Evolutionary conservation across 1,140 invertebrate species (phyloP).

Genomic region (Drosophila ironensis): DNA sequence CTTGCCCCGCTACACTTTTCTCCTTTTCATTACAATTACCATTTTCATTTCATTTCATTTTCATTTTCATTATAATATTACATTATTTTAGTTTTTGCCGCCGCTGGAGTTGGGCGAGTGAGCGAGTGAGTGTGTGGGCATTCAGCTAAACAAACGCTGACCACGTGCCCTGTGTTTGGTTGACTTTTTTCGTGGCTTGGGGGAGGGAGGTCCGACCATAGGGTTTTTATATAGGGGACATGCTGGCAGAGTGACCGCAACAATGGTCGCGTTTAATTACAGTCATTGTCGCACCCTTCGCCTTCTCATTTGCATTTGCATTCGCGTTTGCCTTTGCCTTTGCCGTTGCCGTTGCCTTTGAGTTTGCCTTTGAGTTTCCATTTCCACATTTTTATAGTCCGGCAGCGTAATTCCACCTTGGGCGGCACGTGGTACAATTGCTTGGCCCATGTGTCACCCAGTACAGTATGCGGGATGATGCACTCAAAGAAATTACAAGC

Average conservation of each 20-base stretch:
- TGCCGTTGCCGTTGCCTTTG: conserved; percentile 59
- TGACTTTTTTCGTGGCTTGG: neutral
- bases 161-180: conserved; percentile 2
- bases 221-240: conserved; percentile 26
- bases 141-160: conserved; percentile 59
- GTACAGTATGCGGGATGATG: neutral
- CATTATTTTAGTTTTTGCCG: neutral
- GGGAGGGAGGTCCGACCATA: conserved; percentile 3
- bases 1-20: conserved; percentile 38
- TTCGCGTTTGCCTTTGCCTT: no score
- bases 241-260: conserved; percentile 70
- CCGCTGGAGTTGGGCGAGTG: no score
- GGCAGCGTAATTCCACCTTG: conserved; percentile 7
- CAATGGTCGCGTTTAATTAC: conserved; percentile 77
- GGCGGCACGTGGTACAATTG: conserved; percentile 24
- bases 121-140: conserved; percentile 42
- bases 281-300: conserved; percentile 75
- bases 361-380: conserved; percentile 6
- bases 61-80: neutral
- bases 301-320: conserved; percentile 63
- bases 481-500: neutral
- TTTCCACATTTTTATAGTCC: neutral
- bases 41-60: neutral
- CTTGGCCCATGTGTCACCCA: neutral
- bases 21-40: no score